phyloP scores from a whole-genome alignment of 92 coral and sea anemone genomes.

The Heliopora coerulea region DNA sequence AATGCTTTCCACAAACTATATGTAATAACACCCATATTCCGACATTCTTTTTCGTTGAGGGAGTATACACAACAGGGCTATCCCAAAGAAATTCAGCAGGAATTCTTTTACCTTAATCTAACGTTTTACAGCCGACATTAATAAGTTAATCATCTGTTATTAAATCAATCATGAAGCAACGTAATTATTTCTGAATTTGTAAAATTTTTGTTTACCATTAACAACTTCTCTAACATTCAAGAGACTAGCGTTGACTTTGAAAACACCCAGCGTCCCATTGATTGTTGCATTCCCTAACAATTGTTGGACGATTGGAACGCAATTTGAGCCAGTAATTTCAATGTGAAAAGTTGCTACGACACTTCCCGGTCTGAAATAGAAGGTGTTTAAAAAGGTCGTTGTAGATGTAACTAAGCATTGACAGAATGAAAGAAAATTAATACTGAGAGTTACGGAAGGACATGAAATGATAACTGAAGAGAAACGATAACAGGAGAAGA shows the following conservation, averaged over 20 bases:
- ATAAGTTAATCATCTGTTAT: too few species aligned
- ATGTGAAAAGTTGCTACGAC: constrained; percentile 33
- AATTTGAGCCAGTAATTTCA: constrained; percentile 12
- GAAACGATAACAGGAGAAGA: constrained; percentile 8
- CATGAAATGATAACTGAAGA: constrained; percentile 19
- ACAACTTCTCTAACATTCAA: constrained; percentile 21
- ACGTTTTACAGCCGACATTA: too few species aligned
- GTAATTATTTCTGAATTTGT: too few species aligned
- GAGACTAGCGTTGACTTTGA: background rate
- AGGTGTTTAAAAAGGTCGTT: background rate
- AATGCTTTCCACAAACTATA: too few species aligned
- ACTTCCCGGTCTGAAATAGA: constrained; percentile 49
- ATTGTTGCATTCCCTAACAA: background rate
- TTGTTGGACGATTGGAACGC: background rate
- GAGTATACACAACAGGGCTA: too few species aligned
- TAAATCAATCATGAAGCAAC: too few species aligned
- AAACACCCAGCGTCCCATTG: constrained; percentile 35
- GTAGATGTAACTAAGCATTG: background rate
- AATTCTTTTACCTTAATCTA: too few species aligned
- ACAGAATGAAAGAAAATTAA: too few species aligned
- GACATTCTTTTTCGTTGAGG: too few species aligned
- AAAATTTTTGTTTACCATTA: constrained; percentile 43
- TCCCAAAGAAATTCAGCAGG: too few species aligned
- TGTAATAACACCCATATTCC: too few species aligned
- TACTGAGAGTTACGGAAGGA: too few species aligned